Evolutionary conservation across 53 echinoderm and acorn worm species (phyloP).

Genomic region (Echinometra lucunter): DNA sequence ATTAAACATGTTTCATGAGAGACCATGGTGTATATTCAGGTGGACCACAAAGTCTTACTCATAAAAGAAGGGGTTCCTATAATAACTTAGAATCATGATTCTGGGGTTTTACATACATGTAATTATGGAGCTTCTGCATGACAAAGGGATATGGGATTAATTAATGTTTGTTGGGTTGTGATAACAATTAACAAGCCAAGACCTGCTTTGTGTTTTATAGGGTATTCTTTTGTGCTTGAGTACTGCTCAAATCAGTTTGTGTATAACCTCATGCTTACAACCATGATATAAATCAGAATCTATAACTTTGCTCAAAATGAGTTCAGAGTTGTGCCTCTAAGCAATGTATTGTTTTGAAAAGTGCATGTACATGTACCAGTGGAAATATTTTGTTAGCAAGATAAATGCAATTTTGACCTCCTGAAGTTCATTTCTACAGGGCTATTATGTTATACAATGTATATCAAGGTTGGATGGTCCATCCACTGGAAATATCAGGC

Average conservation of each 20-base stretch:
- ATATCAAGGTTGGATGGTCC: background rate
- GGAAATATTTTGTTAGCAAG: too few relatives aligned
- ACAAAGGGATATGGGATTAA: background rate
- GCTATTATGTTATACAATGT: background rate
- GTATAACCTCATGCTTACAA: too few relatives aligned
- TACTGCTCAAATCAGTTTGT: background rate
- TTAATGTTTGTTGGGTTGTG: background rate
- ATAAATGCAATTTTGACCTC: too few relatives aligned
- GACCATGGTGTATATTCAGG: background rate
- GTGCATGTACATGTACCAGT: too few relatives aligned
- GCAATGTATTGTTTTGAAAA: background rate
- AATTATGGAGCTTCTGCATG: background rate
- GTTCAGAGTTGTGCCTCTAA: background rate
- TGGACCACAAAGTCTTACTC: conserved; percentile 11
- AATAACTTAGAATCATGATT: background rate
- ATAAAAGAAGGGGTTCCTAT: background rate
- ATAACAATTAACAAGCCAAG: background rate
- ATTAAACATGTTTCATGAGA: conserved; percentile 43
- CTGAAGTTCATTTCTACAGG: too few relatives aligned
- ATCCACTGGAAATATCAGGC: background rate
- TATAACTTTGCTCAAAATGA: too few relatives aligned
- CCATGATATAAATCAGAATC: too few relatives aligned
- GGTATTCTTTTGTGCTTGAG: background rate
- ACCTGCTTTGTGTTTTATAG: background rate
- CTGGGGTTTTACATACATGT: too few relatives aligned